Percentiles rank a stretch among this genome's conserved stretches.
Conservation (phyloP, 2,888 invertebrate species). For the Agrotis clavis region DNA sequence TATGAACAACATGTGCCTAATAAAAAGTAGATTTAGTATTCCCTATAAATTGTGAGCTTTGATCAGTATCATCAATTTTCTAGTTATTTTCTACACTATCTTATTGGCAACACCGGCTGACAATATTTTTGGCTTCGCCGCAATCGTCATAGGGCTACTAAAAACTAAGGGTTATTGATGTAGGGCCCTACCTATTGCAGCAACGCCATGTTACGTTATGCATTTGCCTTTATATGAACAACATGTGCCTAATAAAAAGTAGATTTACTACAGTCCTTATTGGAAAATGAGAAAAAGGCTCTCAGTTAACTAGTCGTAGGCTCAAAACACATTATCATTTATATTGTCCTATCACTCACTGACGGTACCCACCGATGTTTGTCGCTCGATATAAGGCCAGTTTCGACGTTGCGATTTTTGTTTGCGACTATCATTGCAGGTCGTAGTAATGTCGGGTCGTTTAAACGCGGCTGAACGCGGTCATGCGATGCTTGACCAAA, state of each 20-base stretch:
- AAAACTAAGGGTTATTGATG: too few species aligned
- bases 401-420: constrained; percentile 75
- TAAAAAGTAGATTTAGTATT: too few species aligned
- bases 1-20: not conserved
- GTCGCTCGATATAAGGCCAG: constrained; percentile 62
- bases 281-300: constrained; percentile 52
- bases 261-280: not conserved
- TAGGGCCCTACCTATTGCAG: too few species aligned
- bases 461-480: constrained; percentile 77
- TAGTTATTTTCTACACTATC: too few species aligned
- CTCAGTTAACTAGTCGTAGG: constrained; percentile 32
- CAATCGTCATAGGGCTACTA: too few species aligned
- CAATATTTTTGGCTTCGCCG: too few species aligned
- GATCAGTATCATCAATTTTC: too few species aligned
- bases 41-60: too few species aligned
- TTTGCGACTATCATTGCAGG: constrained; percentile 87
- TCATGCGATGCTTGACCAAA: constrained; percentile 86
- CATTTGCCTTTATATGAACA: not conserved
- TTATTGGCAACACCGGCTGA: too few species aligned
- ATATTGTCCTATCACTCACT: constrained; percentile 46
- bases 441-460: constrained; percentile 82
- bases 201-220: too few species aligned
- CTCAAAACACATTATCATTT: constrained; percentile 41
- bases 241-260: too few species aligned
- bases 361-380: constrained; percentile 31